Evolutionary conservation across 2,797 vertebrate genomes (phyloP).

Genomic region (Pitangus sulphuratus): DNA sequence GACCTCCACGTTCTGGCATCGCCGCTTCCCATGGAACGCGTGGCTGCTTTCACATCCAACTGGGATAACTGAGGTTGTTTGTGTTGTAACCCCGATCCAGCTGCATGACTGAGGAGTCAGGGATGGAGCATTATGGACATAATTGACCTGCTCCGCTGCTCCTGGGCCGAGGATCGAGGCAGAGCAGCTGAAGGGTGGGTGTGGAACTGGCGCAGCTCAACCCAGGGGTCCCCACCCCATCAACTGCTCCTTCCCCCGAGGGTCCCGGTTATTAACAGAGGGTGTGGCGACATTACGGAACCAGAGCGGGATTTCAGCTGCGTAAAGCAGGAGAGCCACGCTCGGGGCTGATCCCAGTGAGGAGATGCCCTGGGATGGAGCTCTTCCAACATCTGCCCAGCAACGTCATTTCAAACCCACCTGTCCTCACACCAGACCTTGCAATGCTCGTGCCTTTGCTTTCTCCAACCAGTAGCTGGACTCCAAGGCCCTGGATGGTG

Average conservation of each 20-base stretch:
- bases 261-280: background rate
- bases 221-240: constrained; percentile 44
- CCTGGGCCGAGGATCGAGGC: background rate
- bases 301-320: background rate
- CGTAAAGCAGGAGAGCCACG: background rate
- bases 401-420: rapidly evolving
- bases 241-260: background rate
- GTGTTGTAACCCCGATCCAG: background rate
- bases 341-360: rapidly evolving
- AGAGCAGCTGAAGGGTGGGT: constrained; percentile 51
- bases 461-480: rapidly evolving
- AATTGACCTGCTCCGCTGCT: background rate
- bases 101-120: constrained; percentile 26
- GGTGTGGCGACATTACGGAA: background rate
- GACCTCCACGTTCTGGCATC: constrained; percentile 62
- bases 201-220: background rate
- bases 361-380: background rate
- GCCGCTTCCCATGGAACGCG: constrained; percentile 38
- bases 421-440: background rate
- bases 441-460: rapidly evolving
- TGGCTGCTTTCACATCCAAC: constrained; percentile 29
- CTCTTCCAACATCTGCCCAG: background rate
- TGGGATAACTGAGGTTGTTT: constrained; percentile 28
- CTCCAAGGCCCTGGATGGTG: rapidly evolving
- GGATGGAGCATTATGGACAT: background rate